These are phyloP conservation scores for Cristatella mucedo DNA, from an alignment of 2,888 invertebrate species.

Conservation along the genomic window DNA sequence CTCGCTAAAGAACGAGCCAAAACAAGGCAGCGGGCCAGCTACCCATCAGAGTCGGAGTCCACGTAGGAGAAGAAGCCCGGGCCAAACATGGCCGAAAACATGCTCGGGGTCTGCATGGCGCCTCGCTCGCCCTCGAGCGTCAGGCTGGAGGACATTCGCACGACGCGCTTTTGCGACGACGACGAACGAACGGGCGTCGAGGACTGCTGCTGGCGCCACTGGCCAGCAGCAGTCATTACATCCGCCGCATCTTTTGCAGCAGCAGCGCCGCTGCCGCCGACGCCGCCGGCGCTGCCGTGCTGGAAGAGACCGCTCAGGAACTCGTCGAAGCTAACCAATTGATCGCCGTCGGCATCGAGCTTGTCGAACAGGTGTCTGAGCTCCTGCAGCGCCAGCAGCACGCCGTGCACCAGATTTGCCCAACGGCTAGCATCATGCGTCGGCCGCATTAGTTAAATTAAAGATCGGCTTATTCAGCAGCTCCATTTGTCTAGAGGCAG, in stretches of 20 bases:
- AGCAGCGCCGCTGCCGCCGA: too few species aligned
- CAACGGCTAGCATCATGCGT: too few species aligned
- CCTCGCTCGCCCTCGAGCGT: conserved; percentile 13
- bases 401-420: too few species aligned
- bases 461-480: too few species aligned
- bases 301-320: conserved; percentile 48
- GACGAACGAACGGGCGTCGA: too few species aligned
- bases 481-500: too few species aligned
- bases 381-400: too few species aligned
- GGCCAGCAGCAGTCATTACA: conserved; percentile 8
- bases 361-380: conserved; percentile 50
- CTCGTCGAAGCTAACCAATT: conserved; percentile 50
- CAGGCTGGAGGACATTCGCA: too few species aligned
- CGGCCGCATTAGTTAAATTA: too few species aligned
- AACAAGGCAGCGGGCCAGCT: conserved; percentile 11
- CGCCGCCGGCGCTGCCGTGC: too few species aligned
- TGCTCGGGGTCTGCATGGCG: conserved; percentile 18
- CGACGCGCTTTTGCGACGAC: too few species aligned
- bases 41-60: conserved; percentile 33
- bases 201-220: conserved; percentile 9
- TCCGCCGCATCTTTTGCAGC: conserved; percentile 10
- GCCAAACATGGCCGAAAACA: conserved; percentile 18
- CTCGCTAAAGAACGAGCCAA: neutral
- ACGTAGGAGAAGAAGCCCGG: conserved; percentile 32
- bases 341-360: conserved; percentile 48